A percentile compares a stretch with the other conserved stretches of the same genome.
Evolutionary conservation across 2,113 vertebrate species (phyloP).

Genomic region (Aplodontia rufa): DNA sequence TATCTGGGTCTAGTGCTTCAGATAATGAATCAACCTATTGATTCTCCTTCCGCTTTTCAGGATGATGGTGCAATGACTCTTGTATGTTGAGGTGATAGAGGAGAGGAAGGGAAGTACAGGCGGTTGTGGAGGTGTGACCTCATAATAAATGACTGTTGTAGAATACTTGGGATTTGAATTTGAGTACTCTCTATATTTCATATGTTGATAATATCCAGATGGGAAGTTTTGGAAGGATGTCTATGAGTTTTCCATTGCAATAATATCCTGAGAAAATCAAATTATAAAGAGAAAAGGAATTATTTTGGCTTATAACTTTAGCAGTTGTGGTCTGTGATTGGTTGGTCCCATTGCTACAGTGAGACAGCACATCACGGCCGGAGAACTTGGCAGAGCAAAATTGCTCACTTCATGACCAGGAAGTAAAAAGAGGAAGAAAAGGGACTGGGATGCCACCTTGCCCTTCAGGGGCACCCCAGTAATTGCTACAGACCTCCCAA

Average conservation of each 20-base stretch:
- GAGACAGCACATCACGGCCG: not conserved
- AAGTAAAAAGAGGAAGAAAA: not conserved
- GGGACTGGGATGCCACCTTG: not conserved
- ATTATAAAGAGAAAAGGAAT: not conserved
- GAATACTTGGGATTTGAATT: not conserved
- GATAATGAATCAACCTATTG: not conserved
- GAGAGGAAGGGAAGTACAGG: not conserved
- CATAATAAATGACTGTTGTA: not conserved
- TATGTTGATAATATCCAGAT: not conserved
- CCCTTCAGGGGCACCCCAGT: not conserved
- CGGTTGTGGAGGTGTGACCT: not conserved
- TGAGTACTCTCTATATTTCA: not conserved
- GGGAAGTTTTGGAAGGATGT: not conserved
- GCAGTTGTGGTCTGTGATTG: not conserved
- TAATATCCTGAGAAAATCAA: not conserved
- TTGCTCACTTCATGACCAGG: not conserved
- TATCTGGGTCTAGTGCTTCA: not conserved
- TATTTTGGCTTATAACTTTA: not conserved
- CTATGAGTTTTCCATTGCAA: not conserved
- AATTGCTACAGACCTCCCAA: not conserved
- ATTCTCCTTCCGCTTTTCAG: not conserved
- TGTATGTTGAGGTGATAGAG: not conserved
- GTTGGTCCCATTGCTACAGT: not conserved
- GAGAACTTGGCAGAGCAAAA: not conserved
- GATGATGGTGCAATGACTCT: not conserved